Percentiles rank a stretch among this genome's conserved stretches.
phyloP scores from a whole-genome alignment of 2,113 vertebrate genomes.

The Suricata suricatta region DNA sequence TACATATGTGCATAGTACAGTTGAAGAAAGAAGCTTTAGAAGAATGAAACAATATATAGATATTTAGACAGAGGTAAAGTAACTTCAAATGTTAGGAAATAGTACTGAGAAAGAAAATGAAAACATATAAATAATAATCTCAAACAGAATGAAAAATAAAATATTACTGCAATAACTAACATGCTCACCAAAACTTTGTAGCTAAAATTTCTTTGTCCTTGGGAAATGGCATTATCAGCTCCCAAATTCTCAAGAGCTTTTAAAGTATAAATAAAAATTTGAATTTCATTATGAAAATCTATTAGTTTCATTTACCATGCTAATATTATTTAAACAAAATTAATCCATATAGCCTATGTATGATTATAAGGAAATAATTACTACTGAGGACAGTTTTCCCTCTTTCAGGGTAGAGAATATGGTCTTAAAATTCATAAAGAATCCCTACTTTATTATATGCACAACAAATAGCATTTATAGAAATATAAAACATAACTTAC shows the following conservation, averaged over 20 bases:
- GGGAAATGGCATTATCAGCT: background rate
- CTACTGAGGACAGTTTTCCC: background rate
- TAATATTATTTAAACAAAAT: background rate
- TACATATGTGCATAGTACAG: constrained; percentile 31
- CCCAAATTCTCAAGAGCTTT: background rate
- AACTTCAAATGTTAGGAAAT: background rate
- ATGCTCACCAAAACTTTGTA: background rate
- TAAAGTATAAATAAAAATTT: background rate
- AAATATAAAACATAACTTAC: background rate
- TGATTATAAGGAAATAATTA: background rate
- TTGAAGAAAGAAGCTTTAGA: background rate
- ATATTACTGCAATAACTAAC: background rate
- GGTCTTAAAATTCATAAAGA: background rate
- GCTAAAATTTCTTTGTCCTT: background rate
- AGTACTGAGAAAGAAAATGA: background rate
- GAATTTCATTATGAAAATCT: background rate
- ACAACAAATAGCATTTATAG: background rate
- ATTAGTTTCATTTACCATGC: background rate
- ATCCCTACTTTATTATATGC: background rate
- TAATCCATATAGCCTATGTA: background rate
- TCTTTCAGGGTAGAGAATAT: background rate
- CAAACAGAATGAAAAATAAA: background rate
- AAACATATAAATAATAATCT: background rate
- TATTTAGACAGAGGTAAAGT: background rate
- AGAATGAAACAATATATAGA: constrained; percentile 39